Percentiles rank a stretch among this genome's conserved stretches.
These are phyloP conservation scores for Manduca sexta DNA, from an alignment of 1,140 invertebrate genomes.

Conservation along the genomic window DNA sequence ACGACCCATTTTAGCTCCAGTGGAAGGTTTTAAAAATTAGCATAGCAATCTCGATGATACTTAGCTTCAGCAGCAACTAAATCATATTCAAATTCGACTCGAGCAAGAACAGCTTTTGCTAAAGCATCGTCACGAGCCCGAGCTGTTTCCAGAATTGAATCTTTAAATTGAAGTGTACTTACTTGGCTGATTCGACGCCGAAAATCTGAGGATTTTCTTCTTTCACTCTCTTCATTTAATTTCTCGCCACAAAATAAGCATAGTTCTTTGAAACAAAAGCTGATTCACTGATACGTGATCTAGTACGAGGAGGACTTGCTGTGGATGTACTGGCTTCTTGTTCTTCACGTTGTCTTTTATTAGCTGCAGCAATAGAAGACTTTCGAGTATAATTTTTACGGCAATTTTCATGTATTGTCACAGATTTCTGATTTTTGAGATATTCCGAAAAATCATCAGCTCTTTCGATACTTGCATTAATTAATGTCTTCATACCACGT, in stretches of 20 bases:
- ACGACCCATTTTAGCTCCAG: slow-evolving; percentile 43
- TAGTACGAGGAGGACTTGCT: slow-evolving; percentile 28
- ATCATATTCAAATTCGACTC: slow-evolving; percentile 34
- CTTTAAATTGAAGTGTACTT: slow-evolving; percentile 26
- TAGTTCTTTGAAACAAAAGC: slow-evolving; percentile 36
- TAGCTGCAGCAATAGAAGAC: slow-evolving; percentile 21
- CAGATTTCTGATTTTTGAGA: slow-evolving; percentile 16
- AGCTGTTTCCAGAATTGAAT: slow-evolving; percentile 25
- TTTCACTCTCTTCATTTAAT: slow-evolving; percentile 23
- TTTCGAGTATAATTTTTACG: slow-evolving; percentile 17
- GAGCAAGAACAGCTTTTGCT: slow-evolving; percentile 34
- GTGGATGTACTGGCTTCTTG: slow-evolving; percentile 27
- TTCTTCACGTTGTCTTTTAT: slow-evolving; percentile 26
- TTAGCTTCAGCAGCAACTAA: slow-evolving; percentile 46
- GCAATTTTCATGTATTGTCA: slow-evolving; percentile 22
- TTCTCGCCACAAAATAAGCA: slow-evolving; percentile 38
- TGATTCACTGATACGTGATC: slow-evolving; percentile 28
- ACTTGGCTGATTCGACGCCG: slow-evolving; percentile 29
- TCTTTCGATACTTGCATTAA: no score
- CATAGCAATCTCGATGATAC: slow-evolving; percentile 38
- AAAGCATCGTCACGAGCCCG: slow-evolving; percentile 27
- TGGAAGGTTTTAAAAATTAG: slow-evolving; percentile 20
- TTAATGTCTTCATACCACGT: no score
- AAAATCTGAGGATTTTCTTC: slow-evolving; percentile 13
- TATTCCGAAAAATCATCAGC: no score